Evolutionary conservation across 2,888 invertebrate species (phyloP).

Genomic region (Sepioteuthis lessoniana): DNA sequence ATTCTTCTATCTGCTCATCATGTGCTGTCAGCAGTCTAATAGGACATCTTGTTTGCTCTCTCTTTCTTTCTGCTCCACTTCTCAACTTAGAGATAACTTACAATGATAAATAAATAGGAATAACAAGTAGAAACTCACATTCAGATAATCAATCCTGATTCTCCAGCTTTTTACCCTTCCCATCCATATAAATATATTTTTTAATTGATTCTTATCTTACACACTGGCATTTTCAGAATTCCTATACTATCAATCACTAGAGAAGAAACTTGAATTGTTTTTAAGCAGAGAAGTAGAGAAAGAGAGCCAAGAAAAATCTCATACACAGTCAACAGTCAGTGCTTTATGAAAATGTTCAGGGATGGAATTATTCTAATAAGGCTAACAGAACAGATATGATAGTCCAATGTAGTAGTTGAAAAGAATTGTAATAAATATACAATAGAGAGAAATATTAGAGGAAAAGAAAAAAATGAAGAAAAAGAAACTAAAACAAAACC

Average conservation of each 20-base stretch:
- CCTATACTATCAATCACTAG: no score
- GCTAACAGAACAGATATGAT: neutral
- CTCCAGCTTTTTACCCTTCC: neutral
- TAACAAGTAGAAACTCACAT: neutral
- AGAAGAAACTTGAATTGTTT: neutral
- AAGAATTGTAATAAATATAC: neutral
- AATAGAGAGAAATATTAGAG: neutral
- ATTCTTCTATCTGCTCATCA: conserved; percentile 33
- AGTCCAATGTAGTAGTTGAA: neutral
- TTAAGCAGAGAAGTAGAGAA: neutral
- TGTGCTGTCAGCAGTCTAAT: conserved; percentile 33
- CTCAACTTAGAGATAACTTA: neutral
- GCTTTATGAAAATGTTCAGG: neutral
- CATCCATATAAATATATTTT: neutral
- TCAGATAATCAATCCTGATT: neutral
- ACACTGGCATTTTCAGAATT: neutral
- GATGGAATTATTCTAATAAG: neutral
- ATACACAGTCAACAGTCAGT: neutral
- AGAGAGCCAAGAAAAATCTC: neutral
- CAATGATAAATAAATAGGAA: conserved; percentile 20
- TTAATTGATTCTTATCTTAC: neutral
- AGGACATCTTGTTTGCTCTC: neutral
- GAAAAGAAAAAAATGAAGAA: neutral
- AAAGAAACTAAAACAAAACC: no score
- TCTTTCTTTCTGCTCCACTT: neutral